Evolutionary conservation across 2,113 vertebrate genomes (phyloP), one percentile per base, ranked within the genome.

Genomic region (Callopanchax toddi): DNA sequence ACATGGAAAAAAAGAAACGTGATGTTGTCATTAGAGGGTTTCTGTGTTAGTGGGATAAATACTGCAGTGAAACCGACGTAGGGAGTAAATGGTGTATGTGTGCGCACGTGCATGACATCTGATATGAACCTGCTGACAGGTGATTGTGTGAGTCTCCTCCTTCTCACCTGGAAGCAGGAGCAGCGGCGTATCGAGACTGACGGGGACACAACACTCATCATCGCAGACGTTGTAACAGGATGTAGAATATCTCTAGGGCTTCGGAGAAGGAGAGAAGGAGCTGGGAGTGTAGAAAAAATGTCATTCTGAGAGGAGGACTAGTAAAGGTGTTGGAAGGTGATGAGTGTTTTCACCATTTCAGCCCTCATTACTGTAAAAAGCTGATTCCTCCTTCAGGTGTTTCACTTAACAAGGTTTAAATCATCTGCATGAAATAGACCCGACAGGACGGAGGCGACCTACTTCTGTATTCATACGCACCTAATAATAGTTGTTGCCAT

Each of bases 201-300:
- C 77, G 66, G 77, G 50, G 64, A 78, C 76, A 80, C 23, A 1
- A 36, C 12, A 17, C 71, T 71, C 79, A 68, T 83, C 77, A 71
- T 85, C 78, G 68, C 71, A 49, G 58, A 58, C 62, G 67, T 45
- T 50, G 53, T 81, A 73, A 82, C 66, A 62, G 71, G 67, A 81
- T 77, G 74, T 74, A 72, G 69, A 74, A 78, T 46, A 61, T 77
- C 69, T 65, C 49, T 4, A 6, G 42, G 74, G 60, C 44, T 2
- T 2, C 22, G 39, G 0, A 11, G 58, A 34, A 59, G 39, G 46
- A 22, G 57, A 60, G 5, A n/a, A 32, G n/a, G 15, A 26, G 29
- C 4, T n/a, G 25, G 50, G 42, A 51, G 42, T 18, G 36, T 50
- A 18, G 44, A 40, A 42, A 36, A 32, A 32, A 32, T 32, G 29